phyloP scores from a whole-genome alignment of 2,113 vertebrate genomes.

The Tragelaphus imberbis region DNA sequence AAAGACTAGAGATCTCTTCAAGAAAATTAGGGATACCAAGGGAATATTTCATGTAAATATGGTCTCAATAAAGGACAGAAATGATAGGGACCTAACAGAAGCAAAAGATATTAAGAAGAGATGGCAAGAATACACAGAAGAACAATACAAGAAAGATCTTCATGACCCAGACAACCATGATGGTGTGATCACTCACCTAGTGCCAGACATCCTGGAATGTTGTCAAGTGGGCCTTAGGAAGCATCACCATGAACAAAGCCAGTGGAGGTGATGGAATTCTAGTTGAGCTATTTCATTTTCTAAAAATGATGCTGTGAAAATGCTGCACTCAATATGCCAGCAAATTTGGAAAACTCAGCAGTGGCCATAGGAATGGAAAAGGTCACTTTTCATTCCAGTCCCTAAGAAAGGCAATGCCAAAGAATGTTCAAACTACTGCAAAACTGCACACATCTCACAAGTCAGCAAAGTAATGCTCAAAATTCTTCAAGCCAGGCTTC shows the following conservation, averaged over 20 bases:
- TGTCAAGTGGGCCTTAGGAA: neutral
- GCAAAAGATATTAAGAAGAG: neutral
- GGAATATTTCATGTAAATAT: neutral
- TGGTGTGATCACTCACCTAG: neutral
- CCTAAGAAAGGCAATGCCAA: neutral
- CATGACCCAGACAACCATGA: neutral
- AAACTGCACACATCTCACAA: neutral
- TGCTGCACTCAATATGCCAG: neutral
- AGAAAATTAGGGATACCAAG: neutral
- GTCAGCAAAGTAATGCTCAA: neutral
- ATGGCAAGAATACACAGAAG: neutral
- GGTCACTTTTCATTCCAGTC: neutral
- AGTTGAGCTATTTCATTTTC: neutral
- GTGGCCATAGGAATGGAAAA: neutral
- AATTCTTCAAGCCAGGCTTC: neutral
- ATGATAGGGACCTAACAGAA: neutral
- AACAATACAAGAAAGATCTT: neutral
- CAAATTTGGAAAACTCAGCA: neutral
- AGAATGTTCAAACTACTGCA: neutral
- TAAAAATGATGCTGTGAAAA: neutral
- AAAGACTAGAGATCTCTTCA: neutral
- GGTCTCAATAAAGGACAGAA: neutral
- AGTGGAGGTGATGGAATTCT: neutral
- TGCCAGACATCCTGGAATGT: neutral
- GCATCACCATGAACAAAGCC: neutral